phyloP scores from a whole-genome alignment of 2,888 invertebrate species.

The Gandaritis pyraliata region DNA sequence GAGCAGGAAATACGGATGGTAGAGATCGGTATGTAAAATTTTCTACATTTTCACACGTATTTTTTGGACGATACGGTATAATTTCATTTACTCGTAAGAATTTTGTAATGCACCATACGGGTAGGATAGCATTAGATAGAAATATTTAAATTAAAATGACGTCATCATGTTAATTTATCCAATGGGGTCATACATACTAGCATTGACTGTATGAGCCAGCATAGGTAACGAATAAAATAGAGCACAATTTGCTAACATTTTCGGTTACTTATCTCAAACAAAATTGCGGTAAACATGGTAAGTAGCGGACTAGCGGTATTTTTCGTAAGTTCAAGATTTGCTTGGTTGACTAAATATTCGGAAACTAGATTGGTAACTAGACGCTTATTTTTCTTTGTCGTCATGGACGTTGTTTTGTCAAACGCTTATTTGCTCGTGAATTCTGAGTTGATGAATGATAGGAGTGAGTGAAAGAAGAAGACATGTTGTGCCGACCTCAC shows the following conservation, averaged over 20 bases:
- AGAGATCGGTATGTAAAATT: slow-evolving; percentile 33
- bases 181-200: slow-evolving; percentile 32
- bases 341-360: slow-evolving; percentile 34
- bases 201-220: too few species aligned
- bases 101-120: slow-evolving; percentile 38
- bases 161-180: slow-evolving; percentile 33
- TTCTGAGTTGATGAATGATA: too few species aligned
- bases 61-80: slow-evolving; percentile 19
- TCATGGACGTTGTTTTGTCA: neutral
- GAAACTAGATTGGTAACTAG: slow-evolving; percentile 14
- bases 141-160: slow-evolving; percentile 35
- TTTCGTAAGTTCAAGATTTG: slow-evolving; percentile 37
- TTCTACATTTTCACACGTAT: slow-evolving; percentile 26
- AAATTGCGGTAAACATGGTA: slow-evolving; percentile 31
- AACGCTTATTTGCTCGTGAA: slow-evolving; percentile 4
- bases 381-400: neutral
- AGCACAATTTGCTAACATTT: slow-evolving; percentile 29
- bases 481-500: too few species aligned
- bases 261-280: slow-evolving; percentile 23
- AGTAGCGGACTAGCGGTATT: slow-evolving; percentile 24
- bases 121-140: slow-evolving; percentile 20
- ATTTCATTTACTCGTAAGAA: slow-evolving; percentile 13
- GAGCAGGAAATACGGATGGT: slow-evolving; percentile 73
- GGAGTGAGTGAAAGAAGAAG: too few species aligned
- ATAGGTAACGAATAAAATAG: slow-evolving; percentile 35